Conservation (phyloP, 2,113 vertebrate genomes). For the Sylvietta virens region DNA sequence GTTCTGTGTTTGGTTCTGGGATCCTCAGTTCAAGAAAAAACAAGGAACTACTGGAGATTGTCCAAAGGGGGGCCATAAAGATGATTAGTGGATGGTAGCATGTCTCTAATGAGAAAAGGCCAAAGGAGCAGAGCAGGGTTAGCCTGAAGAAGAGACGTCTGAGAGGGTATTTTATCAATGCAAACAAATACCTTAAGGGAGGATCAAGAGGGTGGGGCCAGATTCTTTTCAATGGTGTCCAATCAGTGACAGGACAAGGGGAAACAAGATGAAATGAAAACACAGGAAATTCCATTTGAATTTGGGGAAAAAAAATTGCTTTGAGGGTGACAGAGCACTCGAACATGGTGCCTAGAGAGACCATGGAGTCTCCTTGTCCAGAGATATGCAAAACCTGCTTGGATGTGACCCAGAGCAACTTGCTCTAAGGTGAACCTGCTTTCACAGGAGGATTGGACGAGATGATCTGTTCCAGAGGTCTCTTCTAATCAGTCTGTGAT, state of each 20-base stretch:
- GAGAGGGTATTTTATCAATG: background rate
- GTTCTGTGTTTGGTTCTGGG: background rate
- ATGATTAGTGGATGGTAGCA: background rate
- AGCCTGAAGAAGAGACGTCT: background rate
- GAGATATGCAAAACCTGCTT: background rate
- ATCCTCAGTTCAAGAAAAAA: background rate
- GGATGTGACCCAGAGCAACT: background rate
- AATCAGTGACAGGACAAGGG: background rate
- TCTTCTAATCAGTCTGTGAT: background rate
- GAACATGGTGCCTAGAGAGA: background rate
- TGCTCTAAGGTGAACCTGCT: background rate
- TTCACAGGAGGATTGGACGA: background rate
- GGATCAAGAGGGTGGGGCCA: too few relatives aligned
- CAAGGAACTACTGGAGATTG: background rate
- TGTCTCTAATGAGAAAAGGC: background rate
- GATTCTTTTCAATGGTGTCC: background rate
- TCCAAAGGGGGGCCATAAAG: background rate
- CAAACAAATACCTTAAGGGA: background rate
- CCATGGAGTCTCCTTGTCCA: background rate
- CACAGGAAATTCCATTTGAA: background rate
- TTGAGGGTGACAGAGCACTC: background rate
- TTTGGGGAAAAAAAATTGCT: accelerated
- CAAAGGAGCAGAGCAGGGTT: background rate
- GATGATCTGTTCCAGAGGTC: background rate
- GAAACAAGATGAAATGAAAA: background rate